Percentiles rank a stretch among this genome's conserved stretches.
These are phyloP conservation scores for Brachionus manjavacas DNA, from an alignment of 1,140 invertebrate species.

Conservation along the genomic window DNA sequence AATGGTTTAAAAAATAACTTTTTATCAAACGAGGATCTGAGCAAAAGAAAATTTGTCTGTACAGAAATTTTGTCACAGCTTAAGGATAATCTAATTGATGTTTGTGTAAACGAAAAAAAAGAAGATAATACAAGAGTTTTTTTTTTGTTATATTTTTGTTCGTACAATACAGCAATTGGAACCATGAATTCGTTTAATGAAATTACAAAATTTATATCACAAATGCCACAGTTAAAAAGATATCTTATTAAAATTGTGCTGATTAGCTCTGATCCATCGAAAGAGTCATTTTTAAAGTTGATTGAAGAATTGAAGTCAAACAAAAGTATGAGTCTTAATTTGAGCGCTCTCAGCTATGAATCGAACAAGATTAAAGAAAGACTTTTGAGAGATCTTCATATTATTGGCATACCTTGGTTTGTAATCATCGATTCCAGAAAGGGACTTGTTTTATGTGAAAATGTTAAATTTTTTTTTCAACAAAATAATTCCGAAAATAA, in stretches of 20 bases:
- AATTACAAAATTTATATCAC: not conserved
- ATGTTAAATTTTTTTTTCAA: not conserved
- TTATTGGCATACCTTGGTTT: constrained; percentile 11
- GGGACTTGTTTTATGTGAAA: not conserved
- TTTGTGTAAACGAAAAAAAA: not conserved
- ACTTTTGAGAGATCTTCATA: not conserved
- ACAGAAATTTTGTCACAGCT: not conserved
- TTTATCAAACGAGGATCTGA: not conserved
- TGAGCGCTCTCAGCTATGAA: not conserved
- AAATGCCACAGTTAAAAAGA: not conserved
- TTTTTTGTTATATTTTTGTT: constrained; percentile 30
- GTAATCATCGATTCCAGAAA: not conserved
- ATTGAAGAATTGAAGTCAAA: not conserved
- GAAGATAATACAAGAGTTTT: not conserved
- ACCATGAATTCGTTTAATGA: not conserved
- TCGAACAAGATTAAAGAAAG: not conserved
- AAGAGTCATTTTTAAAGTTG: not conserved
- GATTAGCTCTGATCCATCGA: not conserved
- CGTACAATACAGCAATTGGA: not conserved
- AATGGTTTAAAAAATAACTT: not conserved
- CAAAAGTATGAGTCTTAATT: not conserved
- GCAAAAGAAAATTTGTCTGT: not conserved
- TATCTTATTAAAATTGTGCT: not conserved
- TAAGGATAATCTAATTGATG: not conserved
- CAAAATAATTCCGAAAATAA: not conserved